phyloP scores from a whole-genome alignment of 2,113 vertebrate genomes.

The Oenanthe melanoleuca region DNA sequence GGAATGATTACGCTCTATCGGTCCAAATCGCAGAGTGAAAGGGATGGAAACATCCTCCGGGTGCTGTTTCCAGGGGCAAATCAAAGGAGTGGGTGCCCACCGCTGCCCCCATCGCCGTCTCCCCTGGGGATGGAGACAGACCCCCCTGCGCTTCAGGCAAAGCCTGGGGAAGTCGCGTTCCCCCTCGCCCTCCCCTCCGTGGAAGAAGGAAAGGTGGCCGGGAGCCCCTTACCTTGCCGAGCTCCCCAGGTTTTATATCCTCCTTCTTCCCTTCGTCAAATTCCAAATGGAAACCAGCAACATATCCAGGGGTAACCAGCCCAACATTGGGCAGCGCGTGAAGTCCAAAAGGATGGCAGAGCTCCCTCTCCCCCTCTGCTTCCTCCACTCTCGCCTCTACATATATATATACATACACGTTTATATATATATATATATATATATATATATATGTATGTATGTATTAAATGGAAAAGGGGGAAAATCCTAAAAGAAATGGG shows the following conservation, averaged over 20 bases:
- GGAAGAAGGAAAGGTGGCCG: background rate
- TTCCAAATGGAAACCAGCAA: slow-evolving; percentile 68
- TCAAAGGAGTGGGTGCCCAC: background rate
- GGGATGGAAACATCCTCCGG: background rate
- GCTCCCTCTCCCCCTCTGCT: background rate
- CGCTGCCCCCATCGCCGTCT: background rate
- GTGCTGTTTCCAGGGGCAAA: background rate
- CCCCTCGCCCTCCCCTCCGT: background rate
- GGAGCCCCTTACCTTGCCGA: slow-evolving; percentile 56
- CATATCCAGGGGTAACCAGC: slow-evolving; percentile 70
- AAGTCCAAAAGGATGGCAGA: slow-evolving; percentile 57
- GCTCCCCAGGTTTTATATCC: slow-evolving; percentile 56
- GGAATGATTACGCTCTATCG: background rate
- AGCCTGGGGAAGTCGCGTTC: background rate
- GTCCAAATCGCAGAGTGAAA: background rate
- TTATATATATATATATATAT: slow-evolving; percentile 1
- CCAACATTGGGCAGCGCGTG: slow-evolving; percentile 48
- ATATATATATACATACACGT: slow-evolving; percentile 41
- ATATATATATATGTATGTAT: background rate
- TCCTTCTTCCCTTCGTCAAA: slow-evolving; percentile 52
- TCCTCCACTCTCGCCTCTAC: slow-evolving; percentile 20
- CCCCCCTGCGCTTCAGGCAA: background rate
- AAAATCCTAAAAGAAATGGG: slow-evolving; percentile 21
- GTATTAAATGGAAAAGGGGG: background rate
- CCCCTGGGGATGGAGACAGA: background rate